These are phyloP conservation scores for Copidosoma floridanum DNA, from an alignment of 1,140 invertebrate genomes.

Conservation along the genomic window DNA sequence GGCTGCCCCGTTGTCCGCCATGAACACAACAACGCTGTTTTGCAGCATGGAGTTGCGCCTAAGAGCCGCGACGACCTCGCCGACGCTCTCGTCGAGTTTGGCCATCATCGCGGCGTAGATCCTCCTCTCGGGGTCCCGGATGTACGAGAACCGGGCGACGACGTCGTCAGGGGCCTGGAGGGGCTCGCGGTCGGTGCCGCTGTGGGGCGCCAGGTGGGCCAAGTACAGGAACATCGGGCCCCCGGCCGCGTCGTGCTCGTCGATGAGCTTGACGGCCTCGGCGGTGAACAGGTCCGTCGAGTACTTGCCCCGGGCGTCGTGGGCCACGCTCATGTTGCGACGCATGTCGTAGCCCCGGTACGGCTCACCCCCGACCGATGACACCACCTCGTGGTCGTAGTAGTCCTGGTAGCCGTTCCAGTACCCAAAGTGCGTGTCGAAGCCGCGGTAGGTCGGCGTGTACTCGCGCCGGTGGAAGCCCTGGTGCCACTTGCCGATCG, in stretches of 20 bases:
- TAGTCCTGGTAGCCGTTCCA: conserved; percentile 82
- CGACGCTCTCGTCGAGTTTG: conserved; percentile 83
- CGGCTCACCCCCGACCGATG: conserved; percentile 55
- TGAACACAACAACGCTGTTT: conserved; percentile 74
- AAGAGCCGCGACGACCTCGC: conserved; percentile 72
- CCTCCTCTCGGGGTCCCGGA: conserved; percentile 70
- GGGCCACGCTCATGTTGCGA: conserved; percentile 63
- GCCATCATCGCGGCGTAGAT: conserved; percentile 87
- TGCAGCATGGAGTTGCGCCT: conserved; percentile 65
- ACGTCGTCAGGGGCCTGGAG: conserved; percentile 77
- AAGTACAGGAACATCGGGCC: conserved; percentile 77
- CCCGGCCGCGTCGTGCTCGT: conserved; percentile 59
- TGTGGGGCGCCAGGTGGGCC: conserved; percentile 77
- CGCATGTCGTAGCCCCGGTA: conserved; percentile 68
- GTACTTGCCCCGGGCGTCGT: conserved; percentile 64
- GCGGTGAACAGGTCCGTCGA: conserved; percentile 76
- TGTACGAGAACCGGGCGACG: conserved; percentile 71
- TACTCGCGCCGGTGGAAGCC: conserved; percentile 71
- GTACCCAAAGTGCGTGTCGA: conserved; percentile 82
- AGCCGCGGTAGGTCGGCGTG: conserved; percentile 78
- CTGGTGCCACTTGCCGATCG: conserved; percentile 92
- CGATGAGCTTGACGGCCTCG: conserved; percentile 70
- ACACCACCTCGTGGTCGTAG: conserved; percentile 67
- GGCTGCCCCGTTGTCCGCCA: conserved; percentile 79
- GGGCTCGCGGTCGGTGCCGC: conserved; percentile 65